Base-by-base conservation (phyloP, 2,888 invertebrate genomes). In the Eristalis arbustorum region DNA sequence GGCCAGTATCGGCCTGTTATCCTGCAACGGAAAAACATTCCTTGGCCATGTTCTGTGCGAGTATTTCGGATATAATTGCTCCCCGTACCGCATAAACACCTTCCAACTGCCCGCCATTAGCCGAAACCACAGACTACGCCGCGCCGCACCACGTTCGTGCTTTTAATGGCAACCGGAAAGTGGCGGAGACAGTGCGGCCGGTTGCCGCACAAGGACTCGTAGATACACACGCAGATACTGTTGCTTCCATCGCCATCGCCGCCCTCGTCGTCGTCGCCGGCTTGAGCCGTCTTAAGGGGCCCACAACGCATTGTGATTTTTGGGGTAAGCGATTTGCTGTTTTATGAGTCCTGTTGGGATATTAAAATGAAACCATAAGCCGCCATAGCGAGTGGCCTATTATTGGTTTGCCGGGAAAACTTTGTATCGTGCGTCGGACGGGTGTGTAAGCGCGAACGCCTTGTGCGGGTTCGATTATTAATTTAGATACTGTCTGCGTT, bases 281-380 rank as follows among this genome's bases (percentile, higher is more conserved):
- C 40, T 22, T 8, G 34, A n/a, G 59, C 57, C 71, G 31, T 37
- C 37, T 66, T 59, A 40, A 74, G 57, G 59, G 37, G 66, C 63
- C 67, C n/a, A 62, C 79, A 67, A 57, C 37, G 61, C 31, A 72
- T 82, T 82, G 63, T 84, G 68, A 74, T 80, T 80, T 74, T 69
- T 77, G 42, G 76, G 74, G 73, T 71, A 71, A 71, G 74, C 74
- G 66, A 79, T 79, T 84, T 79, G 73, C 69, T 71, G 64, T 79
- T 84, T 84, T 71, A 79, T 75, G 64, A 84, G 74, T 79, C 79
- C 79, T 84, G 66, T 74, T 61, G 79, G 84, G 74, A 71, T 79
- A 84, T 84, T 79, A 84, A 84, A 84, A 84, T 56, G 64, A 79
- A 84, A 84, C 79, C 69, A 74, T 49, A 74, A 74, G 61, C 59